Evolutionary conservation across 2,888 invertebrate species (phyloP).

Genomic region (Calliphora vomitoria): DNA sequence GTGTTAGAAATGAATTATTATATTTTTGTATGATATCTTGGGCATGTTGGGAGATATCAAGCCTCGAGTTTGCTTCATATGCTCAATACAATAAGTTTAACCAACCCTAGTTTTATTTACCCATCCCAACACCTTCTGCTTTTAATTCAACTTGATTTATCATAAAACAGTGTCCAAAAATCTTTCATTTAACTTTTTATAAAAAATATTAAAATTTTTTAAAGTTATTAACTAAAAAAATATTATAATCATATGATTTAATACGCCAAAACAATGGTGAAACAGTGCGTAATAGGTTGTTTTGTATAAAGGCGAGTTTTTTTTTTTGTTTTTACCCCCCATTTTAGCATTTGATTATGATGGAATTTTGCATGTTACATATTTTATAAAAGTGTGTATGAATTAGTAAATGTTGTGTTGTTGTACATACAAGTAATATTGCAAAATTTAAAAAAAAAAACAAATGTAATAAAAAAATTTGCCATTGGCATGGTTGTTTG

Average conservation of each 20-base stretch:
- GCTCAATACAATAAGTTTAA: too few species aligned
- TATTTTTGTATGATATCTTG: too few species aligned
- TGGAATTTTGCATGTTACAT: slow-evolving; percentile 55
- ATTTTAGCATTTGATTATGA: slow-evolving; percentile 24
- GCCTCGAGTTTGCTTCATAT: too few species aligned
- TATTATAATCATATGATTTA: slow-evolving; percentile 35
- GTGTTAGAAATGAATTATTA: too few species aligned
- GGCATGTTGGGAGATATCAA: too few species aligned
- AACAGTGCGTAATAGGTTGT: slow-evolving; percentile 53
- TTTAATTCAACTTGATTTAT: too few species aligned
- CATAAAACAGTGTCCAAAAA: too few species aligned
- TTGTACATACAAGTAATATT: slow-evolving; percentile 39
- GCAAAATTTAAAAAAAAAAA: slow-evolving; percentile 52
- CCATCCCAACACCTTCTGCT: too few species aligned
- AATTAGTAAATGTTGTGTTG: slow-evolving; percentile 16
- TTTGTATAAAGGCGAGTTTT: not conserved
- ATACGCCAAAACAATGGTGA: slow-evolving; percentile 26
- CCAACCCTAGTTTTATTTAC: too few species aligned
- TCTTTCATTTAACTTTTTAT: too few species aligned
- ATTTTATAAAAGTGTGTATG: slow-evolving; percentile 25
- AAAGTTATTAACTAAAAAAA: too few species aligned
- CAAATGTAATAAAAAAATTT: slow-evolving; percentile 53
- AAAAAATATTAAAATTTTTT: too few species aligned
- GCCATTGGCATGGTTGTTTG: slow-evolving; percentile 66
- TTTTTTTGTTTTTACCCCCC: slow-evolving; percentile 9